These are phyloP conservation scores for Anguilla megastoma DNA, from an alignment of 2,797 vertebrate species.

Conservation along the genomic window DNA sequence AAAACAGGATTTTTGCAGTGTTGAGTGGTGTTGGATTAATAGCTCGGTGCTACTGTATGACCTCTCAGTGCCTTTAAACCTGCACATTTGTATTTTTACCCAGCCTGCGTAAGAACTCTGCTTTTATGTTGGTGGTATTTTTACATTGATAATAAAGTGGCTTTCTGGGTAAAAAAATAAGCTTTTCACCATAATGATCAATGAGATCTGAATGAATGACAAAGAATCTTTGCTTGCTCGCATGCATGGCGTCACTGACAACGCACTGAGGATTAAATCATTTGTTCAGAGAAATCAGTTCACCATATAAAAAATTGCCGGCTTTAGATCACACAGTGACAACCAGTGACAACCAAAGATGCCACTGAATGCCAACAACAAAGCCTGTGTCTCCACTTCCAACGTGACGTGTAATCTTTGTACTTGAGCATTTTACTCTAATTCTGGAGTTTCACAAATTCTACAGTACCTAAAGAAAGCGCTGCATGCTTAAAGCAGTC, in stretches of 20 bases:
- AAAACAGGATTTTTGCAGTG: not conserved
- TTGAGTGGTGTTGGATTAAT: not conserved
- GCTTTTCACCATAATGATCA: too few relatives aligned
- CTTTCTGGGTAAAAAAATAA: not conserved
- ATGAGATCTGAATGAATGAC: too few relatives aligned
- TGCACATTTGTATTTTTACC: not conserved
- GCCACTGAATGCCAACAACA: not conserved
- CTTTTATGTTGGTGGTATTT: not conserved
- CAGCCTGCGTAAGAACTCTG: not conserved
- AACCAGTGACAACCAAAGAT: not conserved
- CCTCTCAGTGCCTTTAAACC: not conserved
- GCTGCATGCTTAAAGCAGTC: not conserved
- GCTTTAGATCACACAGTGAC: not conserved
- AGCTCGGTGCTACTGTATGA: not conserved
- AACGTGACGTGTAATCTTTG: too few relatives aligned
- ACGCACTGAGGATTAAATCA: not conserved
- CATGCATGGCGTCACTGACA: constrained; percentile 22
- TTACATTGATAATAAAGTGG: not conserved
- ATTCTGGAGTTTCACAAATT: not conserved
- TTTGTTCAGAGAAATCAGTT: not conserved
- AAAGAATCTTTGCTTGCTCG: not conserved
- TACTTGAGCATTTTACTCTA: not conserved
- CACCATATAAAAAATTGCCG: not conserved
- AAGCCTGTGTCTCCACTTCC: not conserved
- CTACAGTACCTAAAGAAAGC: not conserved